Base-by-base conservation (phyloP, 1,140 invertebrate species). In the Drosophila teissieri region DNA sequence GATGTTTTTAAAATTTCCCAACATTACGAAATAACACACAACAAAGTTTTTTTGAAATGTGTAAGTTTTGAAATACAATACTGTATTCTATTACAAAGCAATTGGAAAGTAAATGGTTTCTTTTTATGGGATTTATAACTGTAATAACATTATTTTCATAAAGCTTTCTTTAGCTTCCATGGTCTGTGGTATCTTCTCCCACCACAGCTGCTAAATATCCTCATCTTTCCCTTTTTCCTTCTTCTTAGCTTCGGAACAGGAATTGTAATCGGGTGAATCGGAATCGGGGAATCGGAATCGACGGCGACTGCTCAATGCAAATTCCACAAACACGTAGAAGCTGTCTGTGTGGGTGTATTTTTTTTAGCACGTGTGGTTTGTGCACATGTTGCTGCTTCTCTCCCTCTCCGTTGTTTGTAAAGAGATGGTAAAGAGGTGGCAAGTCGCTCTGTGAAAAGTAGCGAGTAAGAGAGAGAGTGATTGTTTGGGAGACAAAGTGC, bases 281-380 rank as follows among this genome's bases (percentile, higher is more conserved):
- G 65, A 65, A 69, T 54, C 40, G 63, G 39, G 57, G 64, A 52
- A 68, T 67, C 62, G 65, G 36, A 70, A 70, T 70, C 67, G 61
- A 69, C 80, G 64, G 64, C 73, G 62, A 46, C 84, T 73, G 80
- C 84, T 80, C 84, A 88, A 88, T 88, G 84, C 84, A 89, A 88
- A 88, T 88, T 90, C 80, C 80, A 84, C 76, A 81, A 78, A 73
- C 72, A 76, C 56, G 56, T 15, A 5, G 51, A 4, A 17, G 10
- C 42, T 17, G 37, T 65, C 60, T 79, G 49, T 70, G 77, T 77
- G 73, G 74, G 60, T 81, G 54, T 51, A 52, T 81, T 85, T 88
- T 90, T 82, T 90, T 90, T 84, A 91, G 88, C 88, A 91, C 88
- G 88, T 91, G 88, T 91, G 88, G 88, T 89, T 91, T 88, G 88